Conservation (phyloP, 2,797 vertebrate species). For the Tragelaphus oryx region DNA sequence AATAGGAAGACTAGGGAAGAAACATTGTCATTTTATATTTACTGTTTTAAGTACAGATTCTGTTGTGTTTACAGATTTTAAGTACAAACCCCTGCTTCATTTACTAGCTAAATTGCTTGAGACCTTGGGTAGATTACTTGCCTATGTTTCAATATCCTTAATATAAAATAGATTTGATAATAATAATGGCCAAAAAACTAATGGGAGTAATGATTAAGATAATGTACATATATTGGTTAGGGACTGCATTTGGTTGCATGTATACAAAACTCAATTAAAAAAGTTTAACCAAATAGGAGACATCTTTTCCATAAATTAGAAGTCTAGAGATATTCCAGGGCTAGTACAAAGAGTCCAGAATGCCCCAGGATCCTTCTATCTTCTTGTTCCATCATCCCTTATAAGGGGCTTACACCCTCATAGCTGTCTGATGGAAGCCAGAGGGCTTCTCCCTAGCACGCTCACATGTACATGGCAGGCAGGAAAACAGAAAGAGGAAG, state of each 20-base stretch:
- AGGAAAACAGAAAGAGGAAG: slow-evolving; percentile 1
- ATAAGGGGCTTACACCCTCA: neutral
- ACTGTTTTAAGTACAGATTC: neutral
- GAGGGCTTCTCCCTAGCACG: neutral
- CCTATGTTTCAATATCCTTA: neutral
- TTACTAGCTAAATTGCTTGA: neutral
- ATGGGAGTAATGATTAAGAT: neutral
- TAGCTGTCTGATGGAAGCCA: neutral
- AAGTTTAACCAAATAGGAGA: neutral
- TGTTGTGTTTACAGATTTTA: no score
- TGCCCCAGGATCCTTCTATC: neutral
- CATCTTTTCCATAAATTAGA: neutral
- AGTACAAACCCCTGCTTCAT: no score
- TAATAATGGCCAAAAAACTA: neutral
- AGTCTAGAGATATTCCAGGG: neutral
- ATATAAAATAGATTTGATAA: neutral
- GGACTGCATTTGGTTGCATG: neutral
- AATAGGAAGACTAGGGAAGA: neutral
- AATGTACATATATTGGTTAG: neutral
- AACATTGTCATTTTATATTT: neutral
- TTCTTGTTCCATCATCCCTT: neutral
- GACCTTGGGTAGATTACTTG: neutral
- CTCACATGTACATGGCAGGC: neutral
- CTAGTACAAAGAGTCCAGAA: neutral
- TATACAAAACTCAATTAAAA: neutral